Percentiles rank a stretch among this genome's conserved stretches.
Conservation (phyloP, 2,797 vertebrate genomes). For the Euthynnus affinis region DNA sequence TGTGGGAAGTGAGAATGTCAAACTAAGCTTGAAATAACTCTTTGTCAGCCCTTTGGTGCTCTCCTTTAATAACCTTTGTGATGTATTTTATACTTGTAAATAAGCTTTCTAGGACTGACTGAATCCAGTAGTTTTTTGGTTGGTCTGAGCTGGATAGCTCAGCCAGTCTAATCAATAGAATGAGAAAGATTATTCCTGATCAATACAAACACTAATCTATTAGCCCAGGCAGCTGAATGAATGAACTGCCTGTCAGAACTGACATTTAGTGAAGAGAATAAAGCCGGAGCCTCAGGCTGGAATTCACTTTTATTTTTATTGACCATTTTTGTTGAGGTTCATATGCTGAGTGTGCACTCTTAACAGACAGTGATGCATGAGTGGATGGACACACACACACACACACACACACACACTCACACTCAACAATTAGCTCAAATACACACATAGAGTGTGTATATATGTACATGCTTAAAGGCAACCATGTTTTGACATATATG, state of each 20-base stretch:
- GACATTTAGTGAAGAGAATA: slow-evolving; percentile 51
- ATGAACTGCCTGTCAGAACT: slow-evolving; percentile 31
- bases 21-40: not conserved
- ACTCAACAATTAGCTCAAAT: not conserved
- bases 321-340: slow-evolving; percentile 32
- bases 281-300: slow-evolving; percentile 1
- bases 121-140: slow-evolving; percentile 15
- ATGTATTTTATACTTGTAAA: not conserved
- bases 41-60: not conserved
- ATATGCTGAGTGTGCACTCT: slow-evolving; percentile 53
- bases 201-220: slow-evolving; percentile 63
- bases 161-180: slow-evolving; percentile 44
- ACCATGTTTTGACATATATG: no score
- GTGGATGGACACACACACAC: slow-evolving; percentile 13
- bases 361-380: slow-evolving; percentile 41
- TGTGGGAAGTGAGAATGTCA: not conserved
- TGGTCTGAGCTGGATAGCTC: not conserved
- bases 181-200: slow-evolving; percentile 49
- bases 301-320: slow-evolving; percentile 64
- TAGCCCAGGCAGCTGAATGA: slow-evolving; percentile 14
- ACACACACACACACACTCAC: slow-evolving; percentile 22
- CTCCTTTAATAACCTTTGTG: not conserved
- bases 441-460: not conserved
- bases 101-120: not conserved
- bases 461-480: slow-evolving; percentile 14